Evolutionary conservation across 2,797 vertebrate species (phyloP), one percentile per base, ranked within the genome.

Genomic region (Rhinogobio ventralis): DNA sequence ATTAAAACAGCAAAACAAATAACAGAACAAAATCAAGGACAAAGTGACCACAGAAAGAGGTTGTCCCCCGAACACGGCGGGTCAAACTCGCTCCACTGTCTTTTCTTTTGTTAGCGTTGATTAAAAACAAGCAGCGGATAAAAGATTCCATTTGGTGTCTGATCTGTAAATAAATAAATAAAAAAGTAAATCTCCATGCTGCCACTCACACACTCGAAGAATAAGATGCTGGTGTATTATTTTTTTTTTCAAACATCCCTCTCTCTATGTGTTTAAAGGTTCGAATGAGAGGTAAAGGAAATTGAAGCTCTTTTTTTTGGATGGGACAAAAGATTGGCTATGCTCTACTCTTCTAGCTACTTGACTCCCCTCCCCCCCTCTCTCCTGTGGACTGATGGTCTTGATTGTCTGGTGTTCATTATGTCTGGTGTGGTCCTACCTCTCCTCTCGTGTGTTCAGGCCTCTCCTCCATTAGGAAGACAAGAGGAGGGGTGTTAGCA

Each of bases 1-100:
- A 96, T 96, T 96, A 95, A 94, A 95, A 95, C 94, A 94, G 92
- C 93, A 94, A 95, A 95, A 95, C 93, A 95, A 96, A 95, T 95
- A 95, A 95, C 93, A 92, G 94, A 93, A 93, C 92, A 92, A 89
- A 86, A 92, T 82, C 91, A 91, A 91, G 93, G 93, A 95, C 94
- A 94, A 93, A 94, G 93, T 92, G 92, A 92, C 93, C 92, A 92
- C 90, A 91, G 92, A 91, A 89, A 93, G 90, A 94, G 92, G 90
- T 89, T 91, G 90, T 93, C 92, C 89, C 51, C 87, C 64, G 90
- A 93, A 94, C 92, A 93, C 84, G 86, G 72, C 28, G 84, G 90
- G 92, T 91, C 93, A 90, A 89, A 87, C 87, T 79, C 79, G 67
- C 33, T 69, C 87, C 89, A 80, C 89, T 90, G 89, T 89, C 89